Evolutionary conservation across 64 coral and sea anemone genomes (phyloP), one percentile per base, ranked within the genome.

Genomic region (Porites lutea): DNA sequence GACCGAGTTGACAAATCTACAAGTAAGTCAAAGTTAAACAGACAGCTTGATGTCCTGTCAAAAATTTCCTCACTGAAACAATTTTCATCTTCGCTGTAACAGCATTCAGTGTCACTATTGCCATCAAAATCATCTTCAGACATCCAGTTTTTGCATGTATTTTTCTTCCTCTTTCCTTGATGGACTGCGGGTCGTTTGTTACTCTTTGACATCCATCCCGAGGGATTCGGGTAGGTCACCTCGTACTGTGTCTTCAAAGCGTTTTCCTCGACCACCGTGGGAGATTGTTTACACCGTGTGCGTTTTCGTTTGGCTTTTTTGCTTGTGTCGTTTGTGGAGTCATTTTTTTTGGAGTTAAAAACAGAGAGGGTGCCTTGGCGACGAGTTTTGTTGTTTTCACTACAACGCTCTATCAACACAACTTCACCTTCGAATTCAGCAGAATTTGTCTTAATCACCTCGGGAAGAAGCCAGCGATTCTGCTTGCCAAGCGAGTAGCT

Each of bases 391-490:
- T 12, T 27, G n/a, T 18, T 11, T 22, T 49, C 84, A 3, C 1
- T 73, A 3, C 45, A 50, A 5, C 65, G 65, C 65, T 91, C 89
- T 12, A 91, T 66, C 13, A 91, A 55, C 47, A 91, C 59, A 5
- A 82, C 59, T 65, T 73, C 71, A 54, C 65, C 21, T 3, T 60
- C 65, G 8, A 53, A 72, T 52, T 74, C 58, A 53, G 18, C 53
- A 20, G 22, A 71, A 62, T 70, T 72, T n/a, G 37, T 61, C 78
- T 92, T 92, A 59, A 92, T 86, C 16, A 86, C 45, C 19, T 86
- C 90, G 8, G 90, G 81, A 22, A 92, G 82, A 4, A 92, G 68
- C 90, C 90, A 86, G 19, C 90, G 69, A 84, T 92, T 92, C 6
- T 92, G 79, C 20, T 86, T 92, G 2, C 82, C 72, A 8, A 92